Evolutionary conservation across 2,797 vertebrate genomes (phyloP).

Genomic region (Tapera naevia): DNA sequence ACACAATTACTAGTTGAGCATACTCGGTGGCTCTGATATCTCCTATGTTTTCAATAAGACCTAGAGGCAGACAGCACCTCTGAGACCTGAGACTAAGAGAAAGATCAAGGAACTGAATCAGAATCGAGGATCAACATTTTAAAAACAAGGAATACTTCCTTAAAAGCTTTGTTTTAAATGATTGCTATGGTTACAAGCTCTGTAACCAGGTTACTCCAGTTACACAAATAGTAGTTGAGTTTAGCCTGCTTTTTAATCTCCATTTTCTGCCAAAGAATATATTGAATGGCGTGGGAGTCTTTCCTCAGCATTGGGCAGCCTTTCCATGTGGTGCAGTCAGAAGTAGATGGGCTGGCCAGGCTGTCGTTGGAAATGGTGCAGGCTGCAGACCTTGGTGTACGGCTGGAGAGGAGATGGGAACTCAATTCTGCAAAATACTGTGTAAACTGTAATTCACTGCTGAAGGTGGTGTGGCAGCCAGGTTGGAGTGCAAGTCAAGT

Average conservation of each 20-base stretch:
- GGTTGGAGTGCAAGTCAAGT: neutral
- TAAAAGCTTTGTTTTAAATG: conserved; percentile 16
- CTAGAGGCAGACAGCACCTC: neutral
- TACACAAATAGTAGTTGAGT: conserved; percentile 72
- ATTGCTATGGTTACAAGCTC: conserved; percentile 16
- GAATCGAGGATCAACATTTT: neutral
- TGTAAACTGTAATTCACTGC: neutral
- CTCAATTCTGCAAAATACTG: accelerated
- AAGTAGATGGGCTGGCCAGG: neutral
- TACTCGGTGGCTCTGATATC: accelerated
- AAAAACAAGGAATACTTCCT: neutral
- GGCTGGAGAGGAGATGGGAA: accelerated
- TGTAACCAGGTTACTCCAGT: conserved; percentile 66
- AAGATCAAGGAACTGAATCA: neutral
- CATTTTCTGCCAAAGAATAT: neutral
- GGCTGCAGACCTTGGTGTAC: neutral
- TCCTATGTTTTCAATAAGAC: neutral
- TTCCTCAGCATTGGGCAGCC: neutral
- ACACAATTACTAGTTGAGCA: neutral
- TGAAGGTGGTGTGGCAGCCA: neutral
- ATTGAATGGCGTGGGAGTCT: neutral
- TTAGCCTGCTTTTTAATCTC: neutral
- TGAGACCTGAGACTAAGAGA: neutral
- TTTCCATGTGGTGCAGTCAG: neutral
- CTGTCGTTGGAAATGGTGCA: neutral